Evolutionary conservation across 2,113 vertebrate genomes (phyloP).

Genomic region (Steatornis caripensis): DNA sequence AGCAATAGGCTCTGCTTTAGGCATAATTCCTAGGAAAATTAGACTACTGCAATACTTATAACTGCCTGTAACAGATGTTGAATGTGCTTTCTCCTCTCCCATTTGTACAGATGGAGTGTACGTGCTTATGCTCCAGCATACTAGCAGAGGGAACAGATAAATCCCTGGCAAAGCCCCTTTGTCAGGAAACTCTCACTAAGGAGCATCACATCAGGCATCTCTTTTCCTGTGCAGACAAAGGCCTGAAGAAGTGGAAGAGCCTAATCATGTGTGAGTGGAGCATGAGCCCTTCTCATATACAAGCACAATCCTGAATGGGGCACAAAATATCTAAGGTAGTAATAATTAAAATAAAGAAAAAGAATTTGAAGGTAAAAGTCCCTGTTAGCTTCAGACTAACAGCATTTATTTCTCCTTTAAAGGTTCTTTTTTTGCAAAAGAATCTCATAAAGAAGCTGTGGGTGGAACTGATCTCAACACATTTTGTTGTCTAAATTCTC

Average conservation of each 20-base stretch:
- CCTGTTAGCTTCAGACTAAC: neutral
- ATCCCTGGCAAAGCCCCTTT: neutral
- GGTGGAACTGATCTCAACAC: neutral
- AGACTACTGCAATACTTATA: neutral
- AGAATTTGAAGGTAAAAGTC: neutral
- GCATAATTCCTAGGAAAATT: slow-evolving; percentile 7
- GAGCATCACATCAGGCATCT: neutral
- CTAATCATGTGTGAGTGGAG: neutral
- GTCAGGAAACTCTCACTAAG: neutral
- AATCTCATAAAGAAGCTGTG: neutral
- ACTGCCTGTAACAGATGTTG: slow-evolving; percentile 6
- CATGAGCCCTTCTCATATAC: neutral
- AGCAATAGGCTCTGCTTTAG: neutral
- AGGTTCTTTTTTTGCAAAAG: neutral
- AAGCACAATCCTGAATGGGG: accelerated
- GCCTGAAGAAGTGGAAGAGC: neutral
- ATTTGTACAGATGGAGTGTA: neutral
- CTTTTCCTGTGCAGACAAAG: neutral
- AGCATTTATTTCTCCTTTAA: neutral
- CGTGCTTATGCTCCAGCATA: neutral
- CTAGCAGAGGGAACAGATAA: neutral
- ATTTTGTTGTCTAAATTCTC: neutral
- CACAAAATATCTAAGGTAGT: neutral
- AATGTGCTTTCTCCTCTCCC: neutral
- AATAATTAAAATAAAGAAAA: neutral